Evolutionary conservation across 2,797 vertebrate genomes (phyloP).

Genomic region (Micromesistius poutassou): DNA sequence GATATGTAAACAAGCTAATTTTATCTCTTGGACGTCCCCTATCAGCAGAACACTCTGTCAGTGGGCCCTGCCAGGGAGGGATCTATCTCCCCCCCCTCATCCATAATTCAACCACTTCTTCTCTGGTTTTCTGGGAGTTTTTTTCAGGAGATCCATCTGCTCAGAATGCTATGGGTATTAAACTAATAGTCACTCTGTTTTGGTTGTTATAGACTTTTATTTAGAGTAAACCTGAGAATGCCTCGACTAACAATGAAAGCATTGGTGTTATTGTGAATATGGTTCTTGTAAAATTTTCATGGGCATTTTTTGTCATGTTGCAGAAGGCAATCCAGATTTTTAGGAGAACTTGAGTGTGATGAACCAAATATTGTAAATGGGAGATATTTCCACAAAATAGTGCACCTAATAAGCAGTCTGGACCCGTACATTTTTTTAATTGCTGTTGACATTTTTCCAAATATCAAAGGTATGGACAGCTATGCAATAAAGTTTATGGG

Average conservation of each 20-base stretch:
- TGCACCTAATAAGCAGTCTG: not conserved
- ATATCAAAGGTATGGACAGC: not conserved
- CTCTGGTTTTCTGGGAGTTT: not conserved
- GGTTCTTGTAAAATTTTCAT: not conserved
- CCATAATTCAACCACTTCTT: conserved; percentile 46
- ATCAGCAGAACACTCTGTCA: conserved; percentile 51
- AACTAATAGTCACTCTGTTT: conserved; percentile 5
- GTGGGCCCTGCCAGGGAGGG: conserved; percentile 43
- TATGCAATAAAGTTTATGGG: not conserved
- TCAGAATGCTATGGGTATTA: conserved; percentile 35
- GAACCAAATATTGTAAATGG: not conserved
- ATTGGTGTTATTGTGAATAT: not conserved
- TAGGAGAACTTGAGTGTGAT: not conserved
- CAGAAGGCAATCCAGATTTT: not conserved
- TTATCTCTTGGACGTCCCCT: conserved; percentile 46
- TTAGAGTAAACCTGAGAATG: conserved; percentile 29
- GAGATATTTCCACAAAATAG: not conserved
- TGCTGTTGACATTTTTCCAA: not conserved
- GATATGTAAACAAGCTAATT: conserved; percentile 39
- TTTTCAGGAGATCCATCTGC: conserved; percentile 47
- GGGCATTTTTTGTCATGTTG: not conserved
- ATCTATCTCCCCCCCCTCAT: conserved; percentile 43
- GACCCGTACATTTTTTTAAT: not conserved
- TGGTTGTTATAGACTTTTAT: conserved; percentile 39
- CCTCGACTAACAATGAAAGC: not conserved